phyloP scores from a whole-genome alignment of 1,140 invertebrate species.

The Mesaphorura yosii region DNA sequence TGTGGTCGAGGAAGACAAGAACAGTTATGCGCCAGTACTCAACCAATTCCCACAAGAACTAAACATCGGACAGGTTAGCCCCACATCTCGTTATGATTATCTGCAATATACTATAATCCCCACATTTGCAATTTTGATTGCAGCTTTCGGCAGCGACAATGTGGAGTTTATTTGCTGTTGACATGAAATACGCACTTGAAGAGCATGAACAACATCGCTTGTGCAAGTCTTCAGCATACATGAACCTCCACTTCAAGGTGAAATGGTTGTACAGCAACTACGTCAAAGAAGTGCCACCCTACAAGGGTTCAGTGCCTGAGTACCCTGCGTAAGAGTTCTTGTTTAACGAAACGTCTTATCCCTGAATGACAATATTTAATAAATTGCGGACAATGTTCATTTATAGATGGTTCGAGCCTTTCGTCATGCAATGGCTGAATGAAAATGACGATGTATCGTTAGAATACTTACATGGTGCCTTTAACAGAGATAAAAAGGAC shows the following conservation, averaged over 20 bases:
- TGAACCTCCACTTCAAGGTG: slow-evolving; percentile 99
- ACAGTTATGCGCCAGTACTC: slow-evolving; percentile 94
- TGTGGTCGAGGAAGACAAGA: slow-evolving; percentile 96
- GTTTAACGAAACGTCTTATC: neutral
- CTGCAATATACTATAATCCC: neutral
- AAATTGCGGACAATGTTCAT: too few relatives aligned
- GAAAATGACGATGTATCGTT: slow-evolving; percentile 99
- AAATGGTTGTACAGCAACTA: slow-evolving; percentile 99
- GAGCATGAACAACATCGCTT: slow-evolving; percentile 91
- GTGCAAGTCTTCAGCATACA: slow-evolving; percentile 96
- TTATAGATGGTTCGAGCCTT: slow-evolving; percentile 91
- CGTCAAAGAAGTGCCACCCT: slow-evolving; percentile 93
- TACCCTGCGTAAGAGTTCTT: slow-evolving; percentile 77
- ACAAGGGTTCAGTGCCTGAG: slow-evolving; percentile 83
- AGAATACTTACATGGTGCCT: slow-evolving; percentile 97
- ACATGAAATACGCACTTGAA: slow-evolving; percentile 95
- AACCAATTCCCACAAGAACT: slow-evolving; percentile 93
- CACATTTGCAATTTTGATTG: slow-evolving; percentile 28
- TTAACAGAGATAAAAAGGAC: slow-evolving; percentile 96
- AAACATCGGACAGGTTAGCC: slow-evolving; percentile 68
- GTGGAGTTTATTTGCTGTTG: slow-evolving; percentile 93
- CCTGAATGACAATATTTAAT: too few relatives aligned
- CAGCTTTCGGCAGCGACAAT: slow-evolving; percentile 92
- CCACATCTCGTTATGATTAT: too few relatives aligned
- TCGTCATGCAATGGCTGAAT: slow-evolving; percentile 99